Evolutionary conservation across 2,113 vertebrate species (phyloP), one percentile per base, ranked within the genome.

Genomic region (Lophotis ruficrista): DNA sequence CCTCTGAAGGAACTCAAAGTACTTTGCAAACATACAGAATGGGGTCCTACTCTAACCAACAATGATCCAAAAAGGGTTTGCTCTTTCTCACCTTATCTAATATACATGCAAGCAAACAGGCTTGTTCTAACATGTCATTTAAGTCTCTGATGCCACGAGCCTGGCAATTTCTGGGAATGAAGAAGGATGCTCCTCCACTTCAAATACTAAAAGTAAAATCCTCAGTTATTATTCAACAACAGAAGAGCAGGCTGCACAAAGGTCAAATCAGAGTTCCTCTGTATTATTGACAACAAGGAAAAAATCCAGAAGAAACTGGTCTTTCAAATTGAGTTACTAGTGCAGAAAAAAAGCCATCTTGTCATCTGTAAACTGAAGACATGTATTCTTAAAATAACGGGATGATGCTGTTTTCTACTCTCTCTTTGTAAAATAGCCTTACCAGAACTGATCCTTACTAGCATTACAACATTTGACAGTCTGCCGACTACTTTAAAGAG

Each of bases 1-100:
- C 57, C 68, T 96, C 92, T 94, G 73, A 89, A 97, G 96, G 95
- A 96, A 96, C 95, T 94, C 93, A 10, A 81, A 89, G 57, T 28
- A 60, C 84, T 76, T 54, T 50, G 66, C 56, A 75, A 75, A 89
- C 77, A 81, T 21, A 79, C n/a, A 73, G 68, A 94, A 53, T 3
- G 5, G 7, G 17, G 47, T 51, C 70, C 64, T 62, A 24, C 27
- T 43, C 65, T 50, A 62, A 70, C 91, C 41, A 64, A 83, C 3
- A 4, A n/a, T 22, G 27, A 71, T 47, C 31, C 4, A 2, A 35
- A 70, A 4, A 45, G 14, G 27, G 64, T 6, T 73, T 90, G 33
- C 56, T 73, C 41, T 57, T 79, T 73, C 70, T 81, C 83, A 92
- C 41, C 23, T 87, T 27, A 75, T 56, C 86, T 70, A 77, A 68